Conservation (phyloP, 2,888 invertebrate genomes). For the Epirrhoe tristata region DNA sequence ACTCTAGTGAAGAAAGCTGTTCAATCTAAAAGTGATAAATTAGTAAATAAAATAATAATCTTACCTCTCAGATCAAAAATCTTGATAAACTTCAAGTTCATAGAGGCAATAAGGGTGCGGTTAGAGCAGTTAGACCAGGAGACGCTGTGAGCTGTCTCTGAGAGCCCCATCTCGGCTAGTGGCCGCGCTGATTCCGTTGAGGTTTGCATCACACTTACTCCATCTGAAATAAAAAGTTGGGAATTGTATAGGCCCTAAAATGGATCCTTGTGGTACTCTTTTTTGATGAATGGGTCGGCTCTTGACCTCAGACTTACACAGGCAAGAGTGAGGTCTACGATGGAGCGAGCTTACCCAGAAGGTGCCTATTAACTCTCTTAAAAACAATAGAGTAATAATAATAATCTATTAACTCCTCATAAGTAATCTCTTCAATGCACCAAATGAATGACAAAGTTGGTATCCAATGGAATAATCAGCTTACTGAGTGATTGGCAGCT, state of each 20-base stretch:
- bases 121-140: constrained; percentile 92
- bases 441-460: too few species aligned
- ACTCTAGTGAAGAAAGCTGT: not conserved
- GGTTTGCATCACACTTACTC: constrained; percentile 46
- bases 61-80: constrained; percentile 95
- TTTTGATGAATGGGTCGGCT: not conserved
- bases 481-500: too few species aligned
- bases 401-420: too few species aligned
- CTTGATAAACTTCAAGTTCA: constrained; percentile 95
- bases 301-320: too few species aligned
- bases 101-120: constrained; percentile 93
- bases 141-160: constrained; percentile 93
- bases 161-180: constrained; percentile 91
- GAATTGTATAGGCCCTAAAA: not conserved
- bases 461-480: too few species aligned
- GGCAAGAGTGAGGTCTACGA: too few species aligned
- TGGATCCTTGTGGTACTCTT: constrained; percentile 1
- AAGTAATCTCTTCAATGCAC: too few species aligned
- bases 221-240: constrained; percentile 35
- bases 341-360: too few species aligned
- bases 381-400: too few species aligned
- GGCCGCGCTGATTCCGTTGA: constrained; percentile 85
- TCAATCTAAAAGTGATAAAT: not conserved
- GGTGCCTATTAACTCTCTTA: too few species aligned
- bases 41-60: not conserved